A percentile compares a stretch with the other conserved stretches of the same genome.
phyloP scores from a whole-genome alignment of 1,140 invertebrate genomes.

The Trichonephila inaurata region DNA sequence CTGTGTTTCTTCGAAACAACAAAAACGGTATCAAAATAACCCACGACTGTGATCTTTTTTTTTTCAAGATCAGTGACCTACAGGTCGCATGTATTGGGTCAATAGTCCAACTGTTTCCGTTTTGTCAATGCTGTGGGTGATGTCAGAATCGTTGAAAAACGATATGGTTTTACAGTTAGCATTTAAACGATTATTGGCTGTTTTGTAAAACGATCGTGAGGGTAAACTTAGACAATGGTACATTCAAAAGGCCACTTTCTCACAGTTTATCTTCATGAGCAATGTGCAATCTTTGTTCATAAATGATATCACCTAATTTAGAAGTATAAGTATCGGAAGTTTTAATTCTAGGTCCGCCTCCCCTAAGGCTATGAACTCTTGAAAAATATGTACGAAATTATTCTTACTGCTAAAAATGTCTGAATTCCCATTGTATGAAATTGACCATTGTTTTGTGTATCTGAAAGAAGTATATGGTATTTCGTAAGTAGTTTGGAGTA shows the following conservation, averaged over 20 bases:
- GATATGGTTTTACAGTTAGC: neutral
- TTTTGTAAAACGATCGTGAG: neutral
- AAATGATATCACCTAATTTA: neutral
- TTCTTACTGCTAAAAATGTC: too few relatives aligned
- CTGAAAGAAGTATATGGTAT: too few relatives aligned
- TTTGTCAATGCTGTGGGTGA: neutral
- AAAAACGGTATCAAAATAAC: neutral
- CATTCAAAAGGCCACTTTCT: slow-evolving; percentile 30
- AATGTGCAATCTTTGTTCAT: neutral
- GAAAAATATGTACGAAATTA: too few relatives aligned
- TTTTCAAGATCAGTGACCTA: slow-evolving; percentile 61
- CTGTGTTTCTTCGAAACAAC: neutral
- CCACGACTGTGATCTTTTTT: neutral
- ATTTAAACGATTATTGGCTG: neutral
- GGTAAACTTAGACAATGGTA: neutral
- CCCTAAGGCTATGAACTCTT: too few relatives aligned
- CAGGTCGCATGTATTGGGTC: slow-evolving; percentile 59
- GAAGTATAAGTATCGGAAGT: neutral
- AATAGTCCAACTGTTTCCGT: slow-evolving; percentile 52
- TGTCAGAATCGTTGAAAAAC: slow-evolving; percentile 4
- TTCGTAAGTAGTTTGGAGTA: too few relatives aligned
- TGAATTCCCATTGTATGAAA: too few relatives aligned
- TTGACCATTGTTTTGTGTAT: too few relatives aligned
- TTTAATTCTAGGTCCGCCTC: neutral
- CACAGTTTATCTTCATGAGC: neutral